Base-by-base conservation (phyloP, 2,797 vertebrate genomes). In the Enoplosus armatus region DNA sequence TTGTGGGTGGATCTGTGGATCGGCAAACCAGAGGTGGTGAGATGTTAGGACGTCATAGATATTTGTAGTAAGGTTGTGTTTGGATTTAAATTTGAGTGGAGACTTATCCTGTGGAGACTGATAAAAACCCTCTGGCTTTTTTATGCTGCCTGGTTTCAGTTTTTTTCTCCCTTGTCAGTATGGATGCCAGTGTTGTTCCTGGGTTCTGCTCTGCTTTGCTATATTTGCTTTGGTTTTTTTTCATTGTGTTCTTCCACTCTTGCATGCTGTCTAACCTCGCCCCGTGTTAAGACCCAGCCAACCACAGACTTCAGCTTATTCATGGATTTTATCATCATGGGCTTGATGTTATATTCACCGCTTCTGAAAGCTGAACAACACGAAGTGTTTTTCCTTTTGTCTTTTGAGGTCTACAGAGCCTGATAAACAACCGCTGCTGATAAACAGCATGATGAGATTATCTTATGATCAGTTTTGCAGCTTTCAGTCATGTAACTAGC, bases 1-100 rank as follows among this genome's bases (percentile, higher is more conserved):
- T 67, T 62, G 48, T 56, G 53, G 37, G 54, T 67, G 72, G 59
- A 79, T 86, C 39, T 75, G 48, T n/a, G n/a, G n/a, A n/a, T n/a
- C n/a, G 15, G 61, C 48, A 43, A 26, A 45, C 22, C 15, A 27
- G 65, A 50, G 61, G 37, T 16, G 26, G 8, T 47, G 56, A 54
- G 26, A 41, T 31, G 31, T 53, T 71, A n/a, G 41, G 35, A n/a
- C 50, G 11, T 39, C 10, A 37, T 37, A 37, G 35, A 37, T 10
- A 11, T 37, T 11, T 3, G 6, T 11, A 10, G 35, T 39, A 29
- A 48, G 51, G 20, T 50, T 60, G 26, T 26, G 63, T 72, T 48
- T 8, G 47, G 58, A 76, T 65, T 69, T 72, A 31, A 69, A 60
- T 63, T 29, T 16, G 16, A 75, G 37, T 8, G 14, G 47, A 79